These are phyloP conservation scores for Vesta saturnalis DNA, from an alignment of 2,888 invertebrate genomes.

Conservation along the genomic window DNA sequence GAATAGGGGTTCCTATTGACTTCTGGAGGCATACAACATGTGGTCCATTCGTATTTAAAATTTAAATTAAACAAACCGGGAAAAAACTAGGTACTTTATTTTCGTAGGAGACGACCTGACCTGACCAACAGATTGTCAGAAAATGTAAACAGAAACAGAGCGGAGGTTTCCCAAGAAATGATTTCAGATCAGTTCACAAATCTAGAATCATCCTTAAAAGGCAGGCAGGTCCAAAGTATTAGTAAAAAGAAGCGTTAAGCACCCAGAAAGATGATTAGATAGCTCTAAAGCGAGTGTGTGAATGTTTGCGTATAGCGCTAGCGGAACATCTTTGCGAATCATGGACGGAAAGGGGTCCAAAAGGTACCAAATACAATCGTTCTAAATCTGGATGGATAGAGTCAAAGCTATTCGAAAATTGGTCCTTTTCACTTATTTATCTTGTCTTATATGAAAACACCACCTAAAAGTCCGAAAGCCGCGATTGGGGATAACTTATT, in stretches of 20 bases:
- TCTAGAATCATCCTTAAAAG: background rate
- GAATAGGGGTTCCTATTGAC: background rate
- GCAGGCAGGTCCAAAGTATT: background rate
- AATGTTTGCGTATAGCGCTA: background rate
- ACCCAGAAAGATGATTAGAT: background rate
- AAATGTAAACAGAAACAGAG: background rate
- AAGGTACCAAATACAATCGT: background rate
- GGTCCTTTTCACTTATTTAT: background rate
- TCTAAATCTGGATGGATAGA: slow-evolving; percentile 2
- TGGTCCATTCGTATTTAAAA: background rate
- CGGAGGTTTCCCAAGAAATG: background rate
- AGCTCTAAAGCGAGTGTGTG: background rate
- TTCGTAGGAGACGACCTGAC: background rate
- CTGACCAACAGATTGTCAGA: background rate
- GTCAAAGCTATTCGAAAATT: background rate
- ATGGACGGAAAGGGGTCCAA: background rate
- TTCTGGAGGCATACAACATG: background rate
- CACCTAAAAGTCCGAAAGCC: background rate
- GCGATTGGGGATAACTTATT: background rate
- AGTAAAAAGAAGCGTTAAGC: background rate
- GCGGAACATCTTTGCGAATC: background rate
- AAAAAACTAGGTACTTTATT: background rate
- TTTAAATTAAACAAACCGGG: background rate
- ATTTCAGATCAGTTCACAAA: background rate
- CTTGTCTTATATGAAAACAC: background rate